phyloP scores from a whole-genome alignment of 2,797 vertebrate species.

The Anisognathus igniventris region DNA sequence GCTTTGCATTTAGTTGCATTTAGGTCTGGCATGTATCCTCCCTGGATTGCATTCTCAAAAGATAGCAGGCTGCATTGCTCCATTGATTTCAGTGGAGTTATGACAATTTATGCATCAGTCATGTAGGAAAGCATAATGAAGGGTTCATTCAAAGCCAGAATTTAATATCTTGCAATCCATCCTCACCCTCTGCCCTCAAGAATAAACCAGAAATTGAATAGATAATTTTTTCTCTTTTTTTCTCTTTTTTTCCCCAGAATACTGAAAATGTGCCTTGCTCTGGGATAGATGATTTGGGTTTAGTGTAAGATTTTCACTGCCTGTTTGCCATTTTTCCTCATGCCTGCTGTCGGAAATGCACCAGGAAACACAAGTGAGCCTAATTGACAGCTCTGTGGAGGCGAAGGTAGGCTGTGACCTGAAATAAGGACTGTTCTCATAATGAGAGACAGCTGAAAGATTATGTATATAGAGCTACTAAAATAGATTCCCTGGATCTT shows the following conservation, averaged over 20 bases:
- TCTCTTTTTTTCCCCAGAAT: neutral
- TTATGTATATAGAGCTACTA: neutral
- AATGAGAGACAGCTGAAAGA: slow-evolving; percentile 36
- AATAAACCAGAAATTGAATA: neutral
- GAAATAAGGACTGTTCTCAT: neutral
- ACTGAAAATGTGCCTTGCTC: neutral
- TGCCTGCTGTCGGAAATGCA: neutral
- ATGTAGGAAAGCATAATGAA: neutral
- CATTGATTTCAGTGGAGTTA: neutral
- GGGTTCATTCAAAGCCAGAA: neutral
- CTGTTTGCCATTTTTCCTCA: neutral
- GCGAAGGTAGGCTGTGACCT: slow-evolving; percentile 41
- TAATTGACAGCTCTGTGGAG: slow-evolving; percentile 18
- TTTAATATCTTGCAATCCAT: neutral
- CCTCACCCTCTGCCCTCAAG: neutral
- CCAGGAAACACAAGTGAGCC: slow-evolving; percentile 1
- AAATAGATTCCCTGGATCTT: slow-evolving; percentile 19
- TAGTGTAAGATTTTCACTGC: neutral
- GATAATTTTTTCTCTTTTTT: neutral
- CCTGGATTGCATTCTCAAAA: neutral
- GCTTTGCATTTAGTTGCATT: neutral
- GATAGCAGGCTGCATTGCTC: neutral
- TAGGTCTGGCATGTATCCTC: neutral
- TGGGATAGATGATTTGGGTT: neutral
- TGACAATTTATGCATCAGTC: neutral